Conservation (phyloP, 2,888 invertebrate species). For the Scrobipalpa atriplicella region DNA sequence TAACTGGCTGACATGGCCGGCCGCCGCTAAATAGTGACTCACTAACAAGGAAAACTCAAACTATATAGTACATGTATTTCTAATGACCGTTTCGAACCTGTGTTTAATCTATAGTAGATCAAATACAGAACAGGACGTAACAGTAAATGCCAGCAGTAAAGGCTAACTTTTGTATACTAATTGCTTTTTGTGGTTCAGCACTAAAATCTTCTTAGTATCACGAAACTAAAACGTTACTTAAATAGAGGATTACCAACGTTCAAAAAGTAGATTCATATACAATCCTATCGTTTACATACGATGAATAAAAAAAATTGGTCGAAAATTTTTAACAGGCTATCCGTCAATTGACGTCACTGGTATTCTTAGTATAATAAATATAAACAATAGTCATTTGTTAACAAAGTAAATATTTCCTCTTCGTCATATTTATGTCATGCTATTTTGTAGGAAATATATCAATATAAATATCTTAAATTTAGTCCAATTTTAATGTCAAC, state of each 20-base stretch:
- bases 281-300: no score
- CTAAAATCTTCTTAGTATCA: slow-evolving; percentile 48
- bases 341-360: neutral
- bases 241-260: slow-evolving; percentile 39
- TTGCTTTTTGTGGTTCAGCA: slow-evolving; percentile 50
- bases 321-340: no score
- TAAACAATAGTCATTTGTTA: neutral
- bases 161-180: slow-evolving; percentile 46
- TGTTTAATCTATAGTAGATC: slow-evolving; percentile 56
- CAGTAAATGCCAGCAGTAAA: slow-evolving; percentile 46
- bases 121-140: slow-evolving; percentile 45
- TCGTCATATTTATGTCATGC: neutral
- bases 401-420: neutral
- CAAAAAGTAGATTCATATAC: no score
- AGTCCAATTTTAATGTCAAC: no score
- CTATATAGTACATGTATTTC: slow-evolving; percentile 56
- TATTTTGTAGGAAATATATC: neutral
- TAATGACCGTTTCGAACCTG: slow-evolving; percentile 58
- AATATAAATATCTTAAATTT: neutral
- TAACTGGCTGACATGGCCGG: slow-evolving; percentile 41
- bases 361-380: neutral
- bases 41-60: slow-evolving; percentile 68
- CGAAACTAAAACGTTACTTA: slow-evolving; percentile 47
- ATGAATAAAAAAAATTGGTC: no score
- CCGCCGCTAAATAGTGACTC: slow-evolving; percentile 53